A percentile compares a stretch with the other conserved stretches of the same genome.
Conservation (phyloP, 2,888 invertebrate genomes). For the Agrypnus murinus region DNA sequence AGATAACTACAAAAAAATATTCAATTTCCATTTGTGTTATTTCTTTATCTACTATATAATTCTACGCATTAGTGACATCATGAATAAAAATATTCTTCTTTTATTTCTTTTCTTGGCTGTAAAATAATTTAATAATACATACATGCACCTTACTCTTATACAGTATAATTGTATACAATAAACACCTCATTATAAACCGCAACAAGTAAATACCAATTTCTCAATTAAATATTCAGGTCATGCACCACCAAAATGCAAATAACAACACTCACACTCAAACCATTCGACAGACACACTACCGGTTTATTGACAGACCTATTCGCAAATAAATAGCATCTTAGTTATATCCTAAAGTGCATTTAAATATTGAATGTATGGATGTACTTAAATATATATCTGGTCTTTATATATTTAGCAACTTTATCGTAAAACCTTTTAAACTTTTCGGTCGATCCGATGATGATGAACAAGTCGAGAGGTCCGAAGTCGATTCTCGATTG, state of each 20-base stretch:
- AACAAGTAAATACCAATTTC: neutral
- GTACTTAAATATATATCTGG: slow-evolving; percentile 43
- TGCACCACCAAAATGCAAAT: no score
- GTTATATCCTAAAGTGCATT: neutral
- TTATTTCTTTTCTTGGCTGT: no score
- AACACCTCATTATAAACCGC: slow-evolving; percentile 4
- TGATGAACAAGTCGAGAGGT: slow-evolving; percentile 67
- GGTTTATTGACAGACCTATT: neutral
- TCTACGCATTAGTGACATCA: no score
- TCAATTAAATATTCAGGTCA: neutral
- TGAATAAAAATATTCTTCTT: no score
- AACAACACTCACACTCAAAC: no score
- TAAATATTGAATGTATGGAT: no score
- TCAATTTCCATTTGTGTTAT: no score
- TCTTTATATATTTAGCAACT: slow-evolving; percentile 49
- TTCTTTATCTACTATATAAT: no score
- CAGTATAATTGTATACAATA: slow-evolving; percentile 2
- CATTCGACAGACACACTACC: neutral
- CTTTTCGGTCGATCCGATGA: slow-evolving; percentile 63
- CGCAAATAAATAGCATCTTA: neutral
- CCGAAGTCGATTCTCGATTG: slow-evolving; percentile 69
- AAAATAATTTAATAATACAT: no score
- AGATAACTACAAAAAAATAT: no score
- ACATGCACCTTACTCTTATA: neutral
- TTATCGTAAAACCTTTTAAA: slow-evolving; percentile 61